Base-by-base conservation (phyloP, 2,888 invertebrate genomes). In the Sylvicola fuscatus region DNA sequence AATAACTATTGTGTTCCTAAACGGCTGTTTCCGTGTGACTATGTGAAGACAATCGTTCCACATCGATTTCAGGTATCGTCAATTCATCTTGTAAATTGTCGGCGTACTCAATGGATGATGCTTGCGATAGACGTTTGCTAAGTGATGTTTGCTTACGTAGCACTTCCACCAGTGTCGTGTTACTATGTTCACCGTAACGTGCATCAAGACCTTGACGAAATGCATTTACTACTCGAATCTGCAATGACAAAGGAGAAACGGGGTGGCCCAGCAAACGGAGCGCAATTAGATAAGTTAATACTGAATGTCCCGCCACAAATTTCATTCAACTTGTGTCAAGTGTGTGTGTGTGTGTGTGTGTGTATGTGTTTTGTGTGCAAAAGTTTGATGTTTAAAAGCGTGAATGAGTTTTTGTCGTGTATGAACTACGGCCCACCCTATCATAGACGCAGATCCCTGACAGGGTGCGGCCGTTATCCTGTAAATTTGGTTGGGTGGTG, bases 151-250 rank as follows among this genome's bases (percentile, higher is more conserved):
- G 87, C 69, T 87, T 89, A 61, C 86, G 81, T 55, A 87, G 75
- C 60, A 84, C 86, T 67, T 87, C 87, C 43, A 86, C 87, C 60
- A 87, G 72, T 64, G 86, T 82, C 60, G 83, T 80, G 70, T 81
- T 84, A 61, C 81, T 81, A 66, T 82, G 79, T 66, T 86, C 86
- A 29, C 29, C 29, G 58, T 75, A 78, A 57, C 89, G 82, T 62
- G 87, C 77, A 69, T 93, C 93, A 67, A 95, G 77, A 65, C 95
- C 95, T 76, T 93, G 92, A 66, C 97, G 93, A 78, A 97, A 98
- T 70, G 97, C 97, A 72, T 97, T 97, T 69, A 98, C 95, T 72
- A 97, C 97, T 72, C 97, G 93, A 66, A 97, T 97, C 97, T 97
- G 82, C 8, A 21, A 21, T 21, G 21, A 21, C 4, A 4, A 21